Percentiles rank a stretch among this genome's conserved stretches.
Conservation (phyloP, 2,113 vertebrate species). For the Podarcis raffonei region DNA sequence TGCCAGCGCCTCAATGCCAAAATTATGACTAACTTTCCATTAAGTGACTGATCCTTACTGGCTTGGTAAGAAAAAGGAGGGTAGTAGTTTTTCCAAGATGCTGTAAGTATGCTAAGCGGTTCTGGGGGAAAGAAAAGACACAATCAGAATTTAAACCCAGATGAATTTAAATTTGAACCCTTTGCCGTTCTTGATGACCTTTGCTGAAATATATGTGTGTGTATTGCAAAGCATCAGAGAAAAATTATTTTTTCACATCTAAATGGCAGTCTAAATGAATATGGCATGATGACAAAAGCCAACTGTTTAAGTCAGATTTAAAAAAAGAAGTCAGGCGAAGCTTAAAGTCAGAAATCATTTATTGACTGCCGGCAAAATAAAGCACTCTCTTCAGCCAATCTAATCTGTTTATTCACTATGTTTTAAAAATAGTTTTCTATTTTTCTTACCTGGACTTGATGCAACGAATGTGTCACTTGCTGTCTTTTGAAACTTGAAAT, state of each 20-base stretch:
- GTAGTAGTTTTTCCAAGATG: background rate
- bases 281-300: background rate
- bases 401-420: background rate
- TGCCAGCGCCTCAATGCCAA: background rate
- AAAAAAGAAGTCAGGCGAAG: background rate
- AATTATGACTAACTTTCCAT: constrained; percentile 52
- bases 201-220: background rate
- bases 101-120: background rate
- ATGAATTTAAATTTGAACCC: background rate
- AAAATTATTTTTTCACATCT: background rate
- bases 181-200: background rate
- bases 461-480: background rate
- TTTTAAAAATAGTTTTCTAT: background rate
- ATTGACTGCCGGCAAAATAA: background rate
- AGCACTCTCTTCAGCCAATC: background rate
- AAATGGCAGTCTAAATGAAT: background rate
- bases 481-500: background rate
- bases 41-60: constrained; percentile 39
- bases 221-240: background rate
- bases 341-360: background rate
- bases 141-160: background rate
- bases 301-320: background rate
- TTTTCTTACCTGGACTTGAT: no score
- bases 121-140: background rate
- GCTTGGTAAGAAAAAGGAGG: background rate